Percentiles rank a stretch among this genome's conserved stretches.
These are phyloP conservation scores for Synanthedon formicaeformis DNA, from an alignment of 2,888 invertebrate genomes.

Conservation along the genomic window DNA sequence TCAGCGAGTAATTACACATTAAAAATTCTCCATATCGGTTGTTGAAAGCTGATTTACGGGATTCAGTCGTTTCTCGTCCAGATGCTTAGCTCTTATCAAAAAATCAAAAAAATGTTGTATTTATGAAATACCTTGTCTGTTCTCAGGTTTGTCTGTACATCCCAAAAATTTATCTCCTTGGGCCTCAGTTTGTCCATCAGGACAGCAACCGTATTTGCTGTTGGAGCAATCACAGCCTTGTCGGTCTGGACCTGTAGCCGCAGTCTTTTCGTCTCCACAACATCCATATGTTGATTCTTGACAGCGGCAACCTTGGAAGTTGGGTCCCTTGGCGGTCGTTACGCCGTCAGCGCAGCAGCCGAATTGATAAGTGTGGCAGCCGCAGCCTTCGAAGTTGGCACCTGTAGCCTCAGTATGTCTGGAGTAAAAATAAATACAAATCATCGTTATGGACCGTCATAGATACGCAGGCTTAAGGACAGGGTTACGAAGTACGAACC, in stretches of 20 bases:
- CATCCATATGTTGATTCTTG: slow-evolving; percentile 82
- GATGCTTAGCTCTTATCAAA: no score
- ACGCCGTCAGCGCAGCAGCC: slow-evolving; percentile 92
- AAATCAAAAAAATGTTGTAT: no score
- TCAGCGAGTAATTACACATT: no score
- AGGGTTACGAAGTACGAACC: no score
- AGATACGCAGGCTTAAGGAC: no score
- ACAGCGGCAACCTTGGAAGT: slow-evolving; percentile 79
- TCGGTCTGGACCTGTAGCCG: slow-evolving; percentile 80
- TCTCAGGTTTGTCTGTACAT: slow-evolving; percentile 78
- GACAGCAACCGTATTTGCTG: slow-evolving; percentile 87
- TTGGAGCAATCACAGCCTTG: slow-evolving; percentile 87
- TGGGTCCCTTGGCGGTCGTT: slow-evolving; percentile 77
- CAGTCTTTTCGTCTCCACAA: slow-evolving; percentile 85
- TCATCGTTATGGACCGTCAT: background rate
- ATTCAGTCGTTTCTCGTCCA: no score
- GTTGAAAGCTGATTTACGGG: no score
- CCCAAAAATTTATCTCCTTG: slow-evolving; percentile 86
- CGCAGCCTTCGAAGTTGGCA: slow-evolving; percentile 83
- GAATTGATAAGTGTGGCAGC: slow-evolving; percentile 86
- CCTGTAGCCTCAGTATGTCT: slow-evolving; percentile 80
- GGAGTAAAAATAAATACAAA: background rate
- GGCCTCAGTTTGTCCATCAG: slow-evolving; percentile 84
- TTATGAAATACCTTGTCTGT: slow-evolving; percentile 70
- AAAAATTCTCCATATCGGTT: no score